These are phyloP conservation scores for Tetragonula carbonaria DNA, from an alignment of 2,888 invertebrate genomes.

Conservation along the genomic window DNA sequence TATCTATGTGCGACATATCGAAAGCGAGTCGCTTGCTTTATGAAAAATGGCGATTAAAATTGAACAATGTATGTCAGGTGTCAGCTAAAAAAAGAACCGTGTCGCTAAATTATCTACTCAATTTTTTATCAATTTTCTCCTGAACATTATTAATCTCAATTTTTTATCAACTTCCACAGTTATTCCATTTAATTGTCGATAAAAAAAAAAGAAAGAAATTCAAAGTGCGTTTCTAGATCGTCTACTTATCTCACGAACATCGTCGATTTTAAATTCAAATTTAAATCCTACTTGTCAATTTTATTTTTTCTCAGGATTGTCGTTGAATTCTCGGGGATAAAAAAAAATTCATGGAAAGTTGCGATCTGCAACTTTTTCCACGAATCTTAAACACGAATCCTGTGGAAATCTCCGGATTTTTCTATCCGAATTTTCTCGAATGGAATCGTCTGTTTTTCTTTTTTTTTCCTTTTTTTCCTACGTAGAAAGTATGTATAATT, in stretches of 20 bases:
- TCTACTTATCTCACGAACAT: no score
- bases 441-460: no score
- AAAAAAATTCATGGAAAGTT: background rate
- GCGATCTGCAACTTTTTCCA: background rate
- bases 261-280: no score
- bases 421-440: no score
- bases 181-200: background rate
- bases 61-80: background rate
- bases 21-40: slow-evolving; percentile 27
- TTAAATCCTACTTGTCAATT: no score
- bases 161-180: background rate
- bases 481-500: background rate
- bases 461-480: no score
- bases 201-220: background rate
- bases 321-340: no score
- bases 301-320: no score
- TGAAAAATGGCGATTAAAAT: background rate
- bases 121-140: no score
- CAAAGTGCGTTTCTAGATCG: no score
- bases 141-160: background rate
- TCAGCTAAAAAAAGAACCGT: background rate
- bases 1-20: slow-evolving; percentile 16
- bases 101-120: background rate
- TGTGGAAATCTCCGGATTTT: no score
- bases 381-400: background rate